Evolutionary conservation across 2,113 vertebrate genomes (phyloP).

Genomic region (Scophthalmus maximus): DNA sequence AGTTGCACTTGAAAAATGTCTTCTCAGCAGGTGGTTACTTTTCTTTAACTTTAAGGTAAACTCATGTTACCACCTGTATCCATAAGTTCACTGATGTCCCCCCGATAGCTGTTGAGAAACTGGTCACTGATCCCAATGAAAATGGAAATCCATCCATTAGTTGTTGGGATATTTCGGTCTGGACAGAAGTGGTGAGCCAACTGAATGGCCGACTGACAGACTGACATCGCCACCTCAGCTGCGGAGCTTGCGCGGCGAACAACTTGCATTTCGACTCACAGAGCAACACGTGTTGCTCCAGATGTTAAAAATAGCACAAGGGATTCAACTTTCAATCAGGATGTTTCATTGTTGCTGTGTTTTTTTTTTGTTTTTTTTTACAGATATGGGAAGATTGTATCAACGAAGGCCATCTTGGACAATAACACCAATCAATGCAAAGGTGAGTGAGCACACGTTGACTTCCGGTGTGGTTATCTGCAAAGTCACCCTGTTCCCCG

Average conservation of each 20-base stretch:
- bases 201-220: not conserved
- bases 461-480: constrained; percentile 5
- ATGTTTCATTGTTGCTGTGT: constrained; percentile 43
- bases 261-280: not conserved
- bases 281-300: not conserved
- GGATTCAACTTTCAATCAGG: constrained; percentile 1
- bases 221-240: not conserved
- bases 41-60: not conserved
- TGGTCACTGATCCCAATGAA: too few relatives aligned
- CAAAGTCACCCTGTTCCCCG: not conserved
- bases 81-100: too few relatives aligned
- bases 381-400: constrained; percentile 98
- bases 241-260: not conserved
- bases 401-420: constrained; percentile 99
- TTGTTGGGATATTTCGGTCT: too few relatives aligned
- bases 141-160: too few relatives aligned
- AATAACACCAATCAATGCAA: constrained; percentile 99
- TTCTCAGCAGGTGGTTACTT: too few relatives aligned
- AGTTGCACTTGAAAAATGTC: not conserved
- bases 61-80: too few relatives aligned
- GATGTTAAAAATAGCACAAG: not conserved
- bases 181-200: not conserved
- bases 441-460: constrained; percentile 83
- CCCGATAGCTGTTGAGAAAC: not conserved
- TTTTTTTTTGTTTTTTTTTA: constrained; percentile 53